Percentiles rank a stretch among this genome's conserved stretches.
phyloP scores from a whole-genome alignment of 2,888 invertebrate genomes.

The Desoria tigrina region DNA sequence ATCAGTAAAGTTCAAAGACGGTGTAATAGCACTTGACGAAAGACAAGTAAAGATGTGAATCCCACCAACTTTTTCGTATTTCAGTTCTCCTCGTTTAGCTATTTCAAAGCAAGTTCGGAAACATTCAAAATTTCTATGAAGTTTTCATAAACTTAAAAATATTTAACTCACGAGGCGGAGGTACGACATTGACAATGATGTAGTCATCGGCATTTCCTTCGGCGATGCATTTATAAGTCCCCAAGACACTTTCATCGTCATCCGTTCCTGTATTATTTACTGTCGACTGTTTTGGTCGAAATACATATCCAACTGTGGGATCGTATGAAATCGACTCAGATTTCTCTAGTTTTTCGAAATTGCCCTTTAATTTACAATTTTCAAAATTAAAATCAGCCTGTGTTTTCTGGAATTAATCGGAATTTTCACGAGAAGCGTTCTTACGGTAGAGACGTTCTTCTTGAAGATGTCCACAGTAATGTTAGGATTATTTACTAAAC shows the following conservation, averaged over 20 bases:
- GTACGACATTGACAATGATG: constrained; percentile 30
- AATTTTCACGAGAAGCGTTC: no score
- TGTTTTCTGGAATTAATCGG: no score
- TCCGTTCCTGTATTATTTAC: background rate
- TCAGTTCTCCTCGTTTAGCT: constrained; percentile 27
- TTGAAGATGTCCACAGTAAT: constrained; percentile 25
- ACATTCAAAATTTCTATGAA: no score
- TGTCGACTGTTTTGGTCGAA: constrained; percentile 7
- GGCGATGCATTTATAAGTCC: constrained; percentile 39
- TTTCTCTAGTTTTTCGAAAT: background rate
- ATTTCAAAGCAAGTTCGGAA: no score
- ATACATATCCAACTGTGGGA: constrained; percentile 37
- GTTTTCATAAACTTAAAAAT: no score
- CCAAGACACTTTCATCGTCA: background rate
- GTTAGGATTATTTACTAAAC: constrained; percentile 34
- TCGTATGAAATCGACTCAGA: constrained; percentile 23
- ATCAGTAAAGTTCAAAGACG: constrained; percentile 34
- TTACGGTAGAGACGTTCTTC: background rate
- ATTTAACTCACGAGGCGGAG: constrained; percentile 3
- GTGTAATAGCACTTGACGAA: constrained; percentile 28
- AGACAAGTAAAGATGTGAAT: constrained; percentile 41
- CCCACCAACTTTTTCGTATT: constrained; percentile 42
- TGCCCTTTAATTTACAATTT: background rate
- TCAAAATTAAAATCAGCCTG: background rate
- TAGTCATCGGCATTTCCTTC: constrained; percentile 29